Evolutionary conservation across 2,888 invertebrate species (phyloP).

Genomic region (Lissonota sp.): DNA sequence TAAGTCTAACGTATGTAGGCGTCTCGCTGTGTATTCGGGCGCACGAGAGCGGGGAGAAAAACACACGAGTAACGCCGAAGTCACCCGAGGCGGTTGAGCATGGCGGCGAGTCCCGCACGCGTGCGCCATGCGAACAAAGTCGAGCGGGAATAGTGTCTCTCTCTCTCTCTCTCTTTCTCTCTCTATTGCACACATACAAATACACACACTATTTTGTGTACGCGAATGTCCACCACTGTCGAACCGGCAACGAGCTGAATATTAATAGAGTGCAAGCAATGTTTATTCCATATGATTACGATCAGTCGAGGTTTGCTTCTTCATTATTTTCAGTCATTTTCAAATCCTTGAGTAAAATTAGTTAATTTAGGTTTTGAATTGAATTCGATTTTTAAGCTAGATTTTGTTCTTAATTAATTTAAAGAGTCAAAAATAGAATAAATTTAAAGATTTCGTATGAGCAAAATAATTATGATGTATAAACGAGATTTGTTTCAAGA

Average conservation of each 20-base stretch:
- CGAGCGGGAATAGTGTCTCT: constrained; percentile 48
- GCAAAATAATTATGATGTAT: too few relatives aligned
- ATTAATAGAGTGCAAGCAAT: neutral
- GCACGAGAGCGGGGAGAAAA: constrained; percentile 36
- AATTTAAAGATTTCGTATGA: too few relatives aligned
- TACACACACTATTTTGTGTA: neutral
- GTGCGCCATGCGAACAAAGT: constrained; percentile 49
- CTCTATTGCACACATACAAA: neutral
- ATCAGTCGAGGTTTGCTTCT: too few relatives aligned
- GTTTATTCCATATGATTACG: neutral
- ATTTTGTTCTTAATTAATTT: too few relatives aligned
- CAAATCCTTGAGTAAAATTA: too few relatives aligned
- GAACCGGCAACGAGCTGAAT: neutral
- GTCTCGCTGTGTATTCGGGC: constrained; percentile 49
- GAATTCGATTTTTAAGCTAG: too few relatives aligned
- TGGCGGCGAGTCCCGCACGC: constrained; percentile 60
- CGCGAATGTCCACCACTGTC: neutral
- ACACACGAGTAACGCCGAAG: constrained; percentile 50
- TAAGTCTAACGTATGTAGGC: constrained; percentile 1
- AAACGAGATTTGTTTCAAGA: too few relatives aligned
- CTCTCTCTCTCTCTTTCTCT: neutral
- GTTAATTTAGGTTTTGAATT: too few relatives aligned
- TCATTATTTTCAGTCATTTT: too few relatives aligned
- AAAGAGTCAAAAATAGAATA: too few relatives aligned
- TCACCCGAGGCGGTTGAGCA: constrained; percentile 46